Evolutionary conservation across 1,140 invertebrate species (phyloP).

Genomic region (Tetramorium simillimum): DNA sequence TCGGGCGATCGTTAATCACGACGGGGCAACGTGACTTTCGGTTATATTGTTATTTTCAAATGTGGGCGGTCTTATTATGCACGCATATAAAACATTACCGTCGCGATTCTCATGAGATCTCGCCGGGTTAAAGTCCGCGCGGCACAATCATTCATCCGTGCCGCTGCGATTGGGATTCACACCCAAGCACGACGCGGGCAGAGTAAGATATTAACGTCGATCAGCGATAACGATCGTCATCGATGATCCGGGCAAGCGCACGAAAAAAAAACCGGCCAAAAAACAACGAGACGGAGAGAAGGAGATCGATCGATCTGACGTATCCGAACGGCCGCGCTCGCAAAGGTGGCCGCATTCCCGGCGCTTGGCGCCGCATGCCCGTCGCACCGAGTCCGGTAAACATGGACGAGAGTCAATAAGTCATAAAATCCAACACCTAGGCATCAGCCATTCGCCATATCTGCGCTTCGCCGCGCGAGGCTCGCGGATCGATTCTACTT

Average conservation of each 20-base stretch:
- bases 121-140: slow-evolving; percentile 22
- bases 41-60: slow-evolving; percentile 6
- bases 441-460: slow-evolving; percentile 67
- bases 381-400: slow-evolving; percentile 78
- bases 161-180: slow-evolving; percentile 54
- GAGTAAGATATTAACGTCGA: slow-evolving; percentile 39
- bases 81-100: slow-evolving; percentile 6
- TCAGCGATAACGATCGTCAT: slow-evolving; percentile 57
- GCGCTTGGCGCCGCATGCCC: slow-evolving; percentile 77
- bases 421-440: slow-evolving; percentile 79
- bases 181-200: slow-evolving; percentile 7
- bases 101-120: neutral
- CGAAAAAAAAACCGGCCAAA: slow-evolving; percentile 1
- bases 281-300: slow-evolving; percentile 34
- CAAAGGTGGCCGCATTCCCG: slow-evolving; percentile 78
- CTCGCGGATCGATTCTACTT: slow-evolving; percentile 62
- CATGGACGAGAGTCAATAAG: slow-evolving; percentile 80
- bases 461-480: slow-evolving; percentile 35
- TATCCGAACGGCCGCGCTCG: slow-evolving; percentile 58
- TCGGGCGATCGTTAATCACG: slow-evolving; percentile 31
- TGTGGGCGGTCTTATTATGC: slow-evolving; percentile 2
- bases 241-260: slow-evolving; percentile 25
- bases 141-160: slow-evolving; percentile 8
- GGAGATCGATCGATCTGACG: slow-evolving; percentile 66
- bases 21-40: slow-evolving; percentile 31